Conservation (phyloP, 2,113 vertebrate species). For the Anhinga anhinga region DNA sequence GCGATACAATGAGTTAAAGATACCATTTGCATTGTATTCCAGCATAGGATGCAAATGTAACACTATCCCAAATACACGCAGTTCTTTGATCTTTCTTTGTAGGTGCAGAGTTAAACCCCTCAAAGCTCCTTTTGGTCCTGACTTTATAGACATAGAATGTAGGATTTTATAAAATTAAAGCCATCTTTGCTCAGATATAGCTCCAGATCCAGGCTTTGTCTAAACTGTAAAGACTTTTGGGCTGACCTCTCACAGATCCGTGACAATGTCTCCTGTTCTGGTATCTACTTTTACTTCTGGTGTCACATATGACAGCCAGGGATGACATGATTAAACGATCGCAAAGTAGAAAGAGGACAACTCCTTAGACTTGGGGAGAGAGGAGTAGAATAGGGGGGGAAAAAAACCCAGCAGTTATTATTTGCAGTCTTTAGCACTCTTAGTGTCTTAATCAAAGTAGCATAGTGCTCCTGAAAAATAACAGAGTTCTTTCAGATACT, state of each 20-base stretch:
- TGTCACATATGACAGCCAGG: neutral
- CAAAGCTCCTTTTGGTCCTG: neutral
- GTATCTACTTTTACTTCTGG: neutral
- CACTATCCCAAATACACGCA: neutral
- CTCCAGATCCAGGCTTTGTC: neutral
- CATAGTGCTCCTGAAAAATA: neutral
- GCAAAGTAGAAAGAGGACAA: neutral
- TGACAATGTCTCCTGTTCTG: neutral
- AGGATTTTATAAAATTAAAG: neutral
- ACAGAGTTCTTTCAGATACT: neutral
- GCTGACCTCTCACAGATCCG: neutral
- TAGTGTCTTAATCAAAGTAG: neutral
- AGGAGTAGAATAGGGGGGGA: neutral
- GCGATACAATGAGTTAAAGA: accelerated
- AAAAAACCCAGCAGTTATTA: neutral
- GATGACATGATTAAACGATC: neutral
- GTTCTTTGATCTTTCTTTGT: neutral
- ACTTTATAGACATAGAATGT: neutral
- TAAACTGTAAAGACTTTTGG: neutral
- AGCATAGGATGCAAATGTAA: neutral
- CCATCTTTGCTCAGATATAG: neutral
- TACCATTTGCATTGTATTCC: neutral
- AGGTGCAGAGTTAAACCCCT: neutral
- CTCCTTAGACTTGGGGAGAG: neutral
- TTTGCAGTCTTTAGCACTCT: neutral